A percentile compares a stretch with the other conserved stretches of the same genome.
Evolutionary conservation across 1,140 invertebrate genomes (phyloP).

Genomic region (Neodiprion virginianus): DNA sequence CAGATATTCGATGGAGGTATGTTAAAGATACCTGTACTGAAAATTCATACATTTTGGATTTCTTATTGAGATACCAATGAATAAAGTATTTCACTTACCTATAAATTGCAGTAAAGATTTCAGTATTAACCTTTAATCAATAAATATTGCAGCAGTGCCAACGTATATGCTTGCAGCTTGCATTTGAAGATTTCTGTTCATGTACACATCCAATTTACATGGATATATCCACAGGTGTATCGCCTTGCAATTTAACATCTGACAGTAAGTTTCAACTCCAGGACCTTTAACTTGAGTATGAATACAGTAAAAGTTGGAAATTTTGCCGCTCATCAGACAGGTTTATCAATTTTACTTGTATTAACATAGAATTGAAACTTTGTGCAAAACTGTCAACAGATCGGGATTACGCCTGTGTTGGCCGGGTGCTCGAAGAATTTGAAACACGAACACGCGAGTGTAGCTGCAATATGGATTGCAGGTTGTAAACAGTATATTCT

Average conservation of each 20-base stretch:
- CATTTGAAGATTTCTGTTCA: conserved; percentile 25
- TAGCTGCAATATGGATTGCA: conserved; percentile 29
- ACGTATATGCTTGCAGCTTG: conserved; percentile 23
- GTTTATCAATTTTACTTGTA: not conserved
- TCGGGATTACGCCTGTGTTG: conserved; percentile 17
- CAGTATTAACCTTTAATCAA: not conserved
- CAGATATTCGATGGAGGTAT: conserved; percentile 25
- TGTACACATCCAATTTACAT: conserved; percentile 27
- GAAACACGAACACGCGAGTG: conserved; percentile 18
- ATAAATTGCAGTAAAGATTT: not conserved
- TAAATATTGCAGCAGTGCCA: conserved; percentile 23
- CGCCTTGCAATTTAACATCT: conserved; percentile 26
- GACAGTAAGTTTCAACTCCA: conserved; percentile 14
- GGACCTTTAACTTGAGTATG: not conserved
- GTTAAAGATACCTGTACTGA: not conserved
- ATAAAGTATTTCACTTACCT: not conserved
- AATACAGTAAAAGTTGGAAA: not conserved
- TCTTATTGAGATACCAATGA: not conserved
- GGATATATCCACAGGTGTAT: conserved; percentile 19
- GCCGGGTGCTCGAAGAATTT: conserved; percentile 21
- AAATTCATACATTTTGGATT: too few species aligned
- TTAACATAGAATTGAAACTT: not conserved
- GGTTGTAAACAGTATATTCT: not conserved
- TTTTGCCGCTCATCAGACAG: not conserved
- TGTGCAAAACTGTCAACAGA: not conserved